Conservation (phyloP, 1,140 invertebrate species). For the Hydropsyche tenuis region DNA sequence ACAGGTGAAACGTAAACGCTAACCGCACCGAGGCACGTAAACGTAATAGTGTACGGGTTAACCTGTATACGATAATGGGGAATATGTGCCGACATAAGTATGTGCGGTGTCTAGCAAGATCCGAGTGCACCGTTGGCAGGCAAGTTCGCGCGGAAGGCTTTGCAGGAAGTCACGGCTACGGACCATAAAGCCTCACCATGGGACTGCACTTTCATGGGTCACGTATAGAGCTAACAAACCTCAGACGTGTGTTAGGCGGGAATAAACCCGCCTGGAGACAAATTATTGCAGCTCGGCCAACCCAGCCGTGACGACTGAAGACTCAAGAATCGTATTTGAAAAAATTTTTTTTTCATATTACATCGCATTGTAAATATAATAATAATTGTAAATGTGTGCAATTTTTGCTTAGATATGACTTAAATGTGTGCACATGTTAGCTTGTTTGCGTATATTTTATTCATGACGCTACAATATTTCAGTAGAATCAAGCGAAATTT, state of each 20-base stretch:
- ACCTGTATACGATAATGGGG: no score
- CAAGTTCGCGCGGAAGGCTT: constrained; percentile 24
- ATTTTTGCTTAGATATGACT: no score
- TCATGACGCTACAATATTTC: no score
- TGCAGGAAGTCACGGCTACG: constrained; percentile 39
- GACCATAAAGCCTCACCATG: constrained; percentile 36
- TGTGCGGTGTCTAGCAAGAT: constrained; percentile 4
- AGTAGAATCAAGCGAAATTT: no score
- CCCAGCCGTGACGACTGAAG: background rate
- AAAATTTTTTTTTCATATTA: no score
- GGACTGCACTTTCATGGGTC: constrained; percentile 39
- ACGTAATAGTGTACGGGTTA: background rate
- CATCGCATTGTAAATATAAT: no score
- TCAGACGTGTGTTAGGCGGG: constrained; percentile 35
- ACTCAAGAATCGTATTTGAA: no score
- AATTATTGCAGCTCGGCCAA: constrained; percentile 25
- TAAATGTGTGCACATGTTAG: no score
- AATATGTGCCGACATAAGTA: no score
- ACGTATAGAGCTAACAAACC: constrained; percentile 41
- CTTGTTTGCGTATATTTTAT: no score
- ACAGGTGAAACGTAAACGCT: no score
- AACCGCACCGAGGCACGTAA: background rate
- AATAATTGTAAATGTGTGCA: no score
- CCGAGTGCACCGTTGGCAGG: constrained; percentile 31
- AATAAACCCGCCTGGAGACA: constrained; percentile 31